Evolutionary conservation across 2,797 vertebrate species (phyloP), one percentile per base, ranked within the genome.

Genomic region (Hyperoplus immaculatus): DNA sequence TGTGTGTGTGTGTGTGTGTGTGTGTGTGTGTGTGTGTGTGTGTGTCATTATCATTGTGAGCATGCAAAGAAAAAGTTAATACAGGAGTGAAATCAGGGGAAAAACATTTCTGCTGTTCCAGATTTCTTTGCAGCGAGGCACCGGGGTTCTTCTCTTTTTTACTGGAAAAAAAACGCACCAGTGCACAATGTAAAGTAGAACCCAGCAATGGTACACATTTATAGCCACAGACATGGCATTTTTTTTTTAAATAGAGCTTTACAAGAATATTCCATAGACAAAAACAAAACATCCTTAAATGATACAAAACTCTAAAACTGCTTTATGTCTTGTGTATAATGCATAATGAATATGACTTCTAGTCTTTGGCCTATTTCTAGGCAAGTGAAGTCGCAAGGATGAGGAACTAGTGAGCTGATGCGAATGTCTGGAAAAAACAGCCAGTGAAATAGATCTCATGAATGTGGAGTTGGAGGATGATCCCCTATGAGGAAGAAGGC

Each of bases 281-380:
- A 18, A 61, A 29, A 50, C 38, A 63, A 75, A 62, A 55, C 47
- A 67, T 46, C 18, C 14, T 57, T 16, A 45, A 39, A 61, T 41
- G 18, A 64, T 46, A 73, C 29, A 16, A 50, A 58, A 75, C 9
- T 63, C 36, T 57, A 11, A 65, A 79, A 51, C 18, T 64, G 77
- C n/a, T 57, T 56, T 69, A 65, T 18, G 62, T 36, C 57, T 76
- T 21, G 14, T 57, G 49, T 72, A 47, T 56, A 21, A 86, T 92
- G 60, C 78, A 91, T 88, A 82, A 89, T 93, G 90, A 78, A 91
- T 29, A 29, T 85, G 78, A 71, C 70, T 69, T 55, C 39, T 63
- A 63, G 84, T 87, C 82, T 80, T 78, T 86, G 84, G 82, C 89
- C 88, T 86, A 92, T 86, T 92, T 93, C 75, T 78, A 75, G 69